A percentile compares a stretch with the other conserved stretches of the same genome.
phyloP scores from a whole-genome alignment of 1,140 invertebrate genomes.

The Paraescarpia echinospica region DNA sequence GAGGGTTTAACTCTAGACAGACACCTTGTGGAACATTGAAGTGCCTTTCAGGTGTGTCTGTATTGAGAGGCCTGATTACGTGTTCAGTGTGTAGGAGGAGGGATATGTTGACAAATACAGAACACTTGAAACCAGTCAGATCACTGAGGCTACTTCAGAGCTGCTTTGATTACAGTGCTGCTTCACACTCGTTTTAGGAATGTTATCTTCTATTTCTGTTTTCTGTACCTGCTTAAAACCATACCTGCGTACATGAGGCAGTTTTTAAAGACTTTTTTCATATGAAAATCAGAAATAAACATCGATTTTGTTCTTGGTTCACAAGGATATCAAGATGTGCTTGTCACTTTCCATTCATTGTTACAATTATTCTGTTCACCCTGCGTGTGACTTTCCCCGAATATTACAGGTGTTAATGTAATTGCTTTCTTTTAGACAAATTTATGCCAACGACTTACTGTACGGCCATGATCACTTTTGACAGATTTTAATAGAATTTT shows the following conservation, averaged over 20 bases:
- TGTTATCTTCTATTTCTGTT: not conserved
- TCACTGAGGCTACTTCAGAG: not conserved
- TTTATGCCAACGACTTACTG: no score
- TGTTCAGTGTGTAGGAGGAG: not conserved
- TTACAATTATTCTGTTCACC: no score
- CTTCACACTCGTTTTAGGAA: not conserved
- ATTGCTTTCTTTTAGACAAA: no score
- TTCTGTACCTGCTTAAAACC: not conserved
- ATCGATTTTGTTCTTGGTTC: no score
- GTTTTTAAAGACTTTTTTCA: not conserved
- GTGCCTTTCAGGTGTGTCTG: not conserved
- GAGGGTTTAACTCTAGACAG: not conserved
- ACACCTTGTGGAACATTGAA: not conserved
- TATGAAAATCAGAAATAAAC: no score
- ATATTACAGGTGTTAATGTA: no score
- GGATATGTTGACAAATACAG: not conserved
- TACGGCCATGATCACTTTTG: no score
- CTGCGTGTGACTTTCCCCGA: no score
- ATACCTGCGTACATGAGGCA: not conserved
- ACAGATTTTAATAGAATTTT: no score
- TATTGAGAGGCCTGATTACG: not conserved
- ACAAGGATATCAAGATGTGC: no score
- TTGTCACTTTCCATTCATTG: no score
- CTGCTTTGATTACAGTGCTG: not conserved
- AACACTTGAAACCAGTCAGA: not conserved